phyloP scores from a whole-genome alignment of 2,797 vertebrate genomes.

The Anguilla megastoma region DNA sequence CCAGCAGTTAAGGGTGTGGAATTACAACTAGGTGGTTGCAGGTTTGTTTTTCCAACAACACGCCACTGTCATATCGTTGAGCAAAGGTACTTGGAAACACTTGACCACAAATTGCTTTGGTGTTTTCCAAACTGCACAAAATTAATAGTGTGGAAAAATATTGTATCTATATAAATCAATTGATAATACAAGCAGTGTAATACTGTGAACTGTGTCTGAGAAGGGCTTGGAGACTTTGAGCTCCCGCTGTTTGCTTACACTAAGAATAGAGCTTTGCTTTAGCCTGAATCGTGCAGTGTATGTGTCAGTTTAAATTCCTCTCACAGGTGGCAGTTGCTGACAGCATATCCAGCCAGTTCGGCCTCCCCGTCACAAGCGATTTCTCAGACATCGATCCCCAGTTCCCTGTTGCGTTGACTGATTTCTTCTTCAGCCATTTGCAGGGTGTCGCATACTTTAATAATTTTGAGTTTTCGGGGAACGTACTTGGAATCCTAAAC shows the following conservation, averaged over 20 bases:
- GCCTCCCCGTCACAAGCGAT: background rate
- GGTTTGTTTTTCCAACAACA: background rate
- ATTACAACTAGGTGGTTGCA: background rate
- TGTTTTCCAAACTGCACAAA: background rate
- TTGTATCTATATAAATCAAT: background rate
- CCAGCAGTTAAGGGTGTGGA: background rate
- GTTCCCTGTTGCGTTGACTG: background rate
- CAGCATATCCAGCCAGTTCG: background rate
- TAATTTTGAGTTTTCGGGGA: background rate
- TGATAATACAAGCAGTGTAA: background rate
- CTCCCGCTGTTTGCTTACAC: background rate
- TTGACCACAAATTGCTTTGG: background rate
- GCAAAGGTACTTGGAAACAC: background rate
- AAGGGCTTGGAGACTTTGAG: background rate
- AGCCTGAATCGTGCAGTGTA: background rate
- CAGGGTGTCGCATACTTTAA: background rate
- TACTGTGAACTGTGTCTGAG: background rate
- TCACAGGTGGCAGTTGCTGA: background rate
- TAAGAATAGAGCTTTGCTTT: conserved; percentile 6
- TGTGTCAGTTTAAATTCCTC: background rate
- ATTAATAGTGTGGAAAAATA: background rate
- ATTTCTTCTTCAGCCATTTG: background rate
- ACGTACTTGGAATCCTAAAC: background rate
- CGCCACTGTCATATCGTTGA: background rate
- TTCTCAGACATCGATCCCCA: background rate